Evolutionary conservation across 2,797 vertebrate species (phyloP).

Genomic region (Squalus acanthias): DNA sequence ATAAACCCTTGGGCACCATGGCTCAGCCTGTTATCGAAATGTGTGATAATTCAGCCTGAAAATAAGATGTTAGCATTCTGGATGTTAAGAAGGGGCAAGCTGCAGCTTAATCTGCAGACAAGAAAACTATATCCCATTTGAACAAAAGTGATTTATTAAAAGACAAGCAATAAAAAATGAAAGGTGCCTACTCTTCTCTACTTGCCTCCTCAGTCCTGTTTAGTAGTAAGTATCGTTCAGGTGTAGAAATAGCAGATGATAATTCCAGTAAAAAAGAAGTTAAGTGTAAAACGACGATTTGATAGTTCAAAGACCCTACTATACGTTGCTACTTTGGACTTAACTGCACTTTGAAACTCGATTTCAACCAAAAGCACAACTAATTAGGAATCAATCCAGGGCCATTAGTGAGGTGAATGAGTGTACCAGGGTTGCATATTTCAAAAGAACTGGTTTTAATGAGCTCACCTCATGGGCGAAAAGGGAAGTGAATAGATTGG

Average conservation of each 20-base stretch:
- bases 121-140: background rate
- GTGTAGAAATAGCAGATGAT: constrained; percentile 1
- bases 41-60: background rate
- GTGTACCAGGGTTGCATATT: constrained; percentile 83
- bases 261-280: background rate
- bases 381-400: constrained; percentile 99
- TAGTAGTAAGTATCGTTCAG: background rate
- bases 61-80: background rate
- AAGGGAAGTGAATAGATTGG: constrained; percentile 67
- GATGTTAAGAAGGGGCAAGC: background rate
- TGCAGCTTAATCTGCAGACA: background rate
- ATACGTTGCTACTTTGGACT: background rate
- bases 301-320: constrained; percentile 19
- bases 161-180: background rate
- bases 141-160: background rate
- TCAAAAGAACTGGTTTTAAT: constrained; percentile 81
- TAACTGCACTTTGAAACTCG: constrained; percentile 66
- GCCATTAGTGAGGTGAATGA: constrained; percentile 84
- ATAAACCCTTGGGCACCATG: background rate
- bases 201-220: background rate
- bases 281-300: background rate
- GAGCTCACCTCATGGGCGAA: constrained; percentile 62
- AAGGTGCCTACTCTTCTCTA: background rate
- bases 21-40: background rate
- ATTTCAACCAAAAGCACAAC: constrained; percentile 83